Percentiles rank a stretch among this genome's conserved stretches.
Conservation (phyloP, 2,797 vertebrate genomes). For the Tamandua tetradactyla region DNA sequence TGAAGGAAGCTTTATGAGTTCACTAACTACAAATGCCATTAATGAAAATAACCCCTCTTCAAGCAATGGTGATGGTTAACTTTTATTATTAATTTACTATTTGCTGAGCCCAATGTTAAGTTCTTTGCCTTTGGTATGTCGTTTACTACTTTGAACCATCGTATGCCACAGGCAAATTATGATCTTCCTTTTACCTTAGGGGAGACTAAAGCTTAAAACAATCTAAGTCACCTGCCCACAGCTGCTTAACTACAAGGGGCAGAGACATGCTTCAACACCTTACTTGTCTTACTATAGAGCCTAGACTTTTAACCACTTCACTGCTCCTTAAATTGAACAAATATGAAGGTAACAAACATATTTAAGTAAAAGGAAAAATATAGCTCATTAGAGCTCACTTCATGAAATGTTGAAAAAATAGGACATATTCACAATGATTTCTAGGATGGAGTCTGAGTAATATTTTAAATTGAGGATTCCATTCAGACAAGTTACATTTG, state of each 20-base stretch:
- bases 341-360: not conserved
- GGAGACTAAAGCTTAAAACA: not conserved
- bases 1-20: not conserved
- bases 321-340: not conserved
- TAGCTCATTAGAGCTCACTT: not conserved
- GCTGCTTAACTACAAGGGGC: not conserved
- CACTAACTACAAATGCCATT: not conserved
- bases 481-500: not conserved
- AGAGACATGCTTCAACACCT: not conserved
- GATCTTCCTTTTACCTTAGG: not conserved
- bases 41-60: not conserved
- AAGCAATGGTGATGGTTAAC: not conserved
- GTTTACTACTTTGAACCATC: not conserved
- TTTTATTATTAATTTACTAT: not conserved
- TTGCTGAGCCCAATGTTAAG: not conserved
- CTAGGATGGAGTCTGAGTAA: not conserved
- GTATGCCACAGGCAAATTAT: not conserved
- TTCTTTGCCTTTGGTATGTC: not conserved
- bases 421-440: not conserved
- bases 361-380: not conserved
- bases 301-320: not conserved
- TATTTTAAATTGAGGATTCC: not conserved
- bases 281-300: not conserved
- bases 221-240: not conserved
- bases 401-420: not conserved